Conservation (phyloP, 2,113 vertebrate genomes). For the Pterophyllum scalare region DNA sequence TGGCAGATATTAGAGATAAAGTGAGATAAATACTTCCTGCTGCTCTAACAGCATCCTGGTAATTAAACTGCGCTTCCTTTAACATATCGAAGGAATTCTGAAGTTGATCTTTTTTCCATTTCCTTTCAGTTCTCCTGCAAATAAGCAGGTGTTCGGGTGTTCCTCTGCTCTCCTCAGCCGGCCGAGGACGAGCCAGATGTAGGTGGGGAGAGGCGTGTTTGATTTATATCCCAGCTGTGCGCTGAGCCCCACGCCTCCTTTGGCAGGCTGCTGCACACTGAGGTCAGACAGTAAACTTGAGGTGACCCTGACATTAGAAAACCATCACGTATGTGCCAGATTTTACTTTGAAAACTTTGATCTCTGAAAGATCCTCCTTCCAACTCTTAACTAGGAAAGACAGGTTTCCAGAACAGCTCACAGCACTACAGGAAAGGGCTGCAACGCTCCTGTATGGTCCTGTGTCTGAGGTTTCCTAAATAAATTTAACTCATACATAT, state of each 20-base stretch:
- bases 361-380: neutral
- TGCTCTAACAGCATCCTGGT: neutral
- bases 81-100: neutral
- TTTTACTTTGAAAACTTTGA: neutral
- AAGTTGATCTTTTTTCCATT: neutral
- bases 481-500: too few species aligned
- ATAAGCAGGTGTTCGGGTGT: neutral
- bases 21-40: neutral
- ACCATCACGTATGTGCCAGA: neutral
- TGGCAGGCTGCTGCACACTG: slow-evolving; percentile 14
- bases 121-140: neutral
- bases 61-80: neutral
- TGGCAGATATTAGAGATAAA: neutral
- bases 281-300: slow-evolving; percentile 31
- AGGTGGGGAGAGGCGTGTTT: slow-evolving; percentile 34
- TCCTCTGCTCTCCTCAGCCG: neutral
- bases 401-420: neutral
- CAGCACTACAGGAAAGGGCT: neutral
- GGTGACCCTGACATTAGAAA: slow-evolving; percentile 12
- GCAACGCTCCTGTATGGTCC: too few species aligned
- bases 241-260: neutral
- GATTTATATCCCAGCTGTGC: slow-evolving; percentile 34
- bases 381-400: neutral
- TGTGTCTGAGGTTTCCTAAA: neutral
- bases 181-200: slow-evolving; percentile 20